A percentile compares a stretch with the other conserved stretches of the same genome.
Conservation (phyloP, 2,888 invertebrate species). For the Panorpa germanica region DNA sequence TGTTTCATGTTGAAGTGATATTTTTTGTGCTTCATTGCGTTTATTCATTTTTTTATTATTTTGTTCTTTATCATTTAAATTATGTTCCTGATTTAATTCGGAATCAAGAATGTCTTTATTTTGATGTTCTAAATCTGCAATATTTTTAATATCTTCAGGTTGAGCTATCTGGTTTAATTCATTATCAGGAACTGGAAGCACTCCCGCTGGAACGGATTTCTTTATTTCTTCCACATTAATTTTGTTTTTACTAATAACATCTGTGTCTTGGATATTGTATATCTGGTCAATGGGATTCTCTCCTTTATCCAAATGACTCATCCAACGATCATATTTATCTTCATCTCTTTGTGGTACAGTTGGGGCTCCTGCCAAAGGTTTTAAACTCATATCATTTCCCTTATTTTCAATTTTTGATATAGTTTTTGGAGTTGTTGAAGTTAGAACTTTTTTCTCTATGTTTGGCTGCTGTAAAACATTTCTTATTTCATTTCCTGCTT, state of each 20-base stretch:
- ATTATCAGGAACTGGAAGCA: conserved; percentile 23
- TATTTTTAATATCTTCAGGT: conserved; percentile 14
- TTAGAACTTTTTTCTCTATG: conserved; percentile 1
- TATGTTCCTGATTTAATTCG: conserved; percentile 3
- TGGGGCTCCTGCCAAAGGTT: conserved; percentile 18
- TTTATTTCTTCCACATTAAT: conserved; percentile 14
- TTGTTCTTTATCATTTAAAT: conserved; percentile 16
- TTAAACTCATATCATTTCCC: conserved; percentile 14
- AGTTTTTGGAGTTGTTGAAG: conserved; percentile 1
- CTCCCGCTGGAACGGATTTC: conserved; percentile 17
- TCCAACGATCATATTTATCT: no score
- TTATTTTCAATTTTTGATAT: conserved; percentile 10
- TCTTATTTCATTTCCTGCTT: conserved; percentile 11
- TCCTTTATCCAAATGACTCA: no score
- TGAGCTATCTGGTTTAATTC: conserved; percentile 19
- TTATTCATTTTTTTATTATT: conserved; percentile 5
- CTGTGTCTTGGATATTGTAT: no score
- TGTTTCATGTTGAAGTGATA: conserved; percentile 12
- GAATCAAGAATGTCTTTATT: conserved; percentile 13
- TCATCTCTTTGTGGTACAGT: no score
- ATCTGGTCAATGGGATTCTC: no score
- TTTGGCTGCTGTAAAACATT: conserved; percentile 8
- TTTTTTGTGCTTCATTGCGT: conserved; percentile 19
- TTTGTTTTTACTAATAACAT: no score
- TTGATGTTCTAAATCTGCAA: conserved; percentile 18